Base-by-base conservation (phyloP, 2,888 invertebrate genomes). In the Litoditis marina region DNA sequence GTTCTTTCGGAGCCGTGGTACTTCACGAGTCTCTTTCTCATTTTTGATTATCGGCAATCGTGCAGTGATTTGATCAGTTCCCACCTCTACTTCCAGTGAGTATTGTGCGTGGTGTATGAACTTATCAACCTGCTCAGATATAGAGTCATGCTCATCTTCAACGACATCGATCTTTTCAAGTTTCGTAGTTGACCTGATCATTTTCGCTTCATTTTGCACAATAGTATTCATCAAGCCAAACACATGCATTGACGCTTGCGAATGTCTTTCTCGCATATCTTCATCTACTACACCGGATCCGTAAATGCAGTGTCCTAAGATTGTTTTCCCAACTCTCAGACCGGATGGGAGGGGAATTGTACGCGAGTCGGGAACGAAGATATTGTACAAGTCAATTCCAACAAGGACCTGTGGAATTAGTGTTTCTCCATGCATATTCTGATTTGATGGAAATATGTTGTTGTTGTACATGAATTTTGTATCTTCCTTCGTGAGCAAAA, bases 91-190 rank as follows among this genome's bases (percentile, higher is more conserved):
- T 11, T 11, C 11, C 49, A 13, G 8, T 13, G 16, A 11, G 22
- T 49, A 49, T 49, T 49, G 16, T 49, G 8, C 49, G n/a, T 49
- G n/a, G 22, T 16, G n/a, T 49, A n/a, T n/a, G n/a, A n/a, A n/a
- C n/a, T 11, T 13, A 39, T 39, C 13, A 39, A 39, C 39, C 39
- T 13, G 39, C n/a, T 39, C 39, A 39, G 11, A 13, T 39, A 13
- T 39, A 5, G n/a, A n/a, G n/a, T 19, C n/a, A 19, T 16, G n/a
- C 22, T 16, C 16, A 11, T 49, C 22, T 11, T 13, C n/a, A 22
- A 19, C 16, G 8, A 49, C 22, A 11, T 22, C 49, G 13, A 22
- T 49, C 11, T 13, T 8, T 11, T 49, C 22, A 13, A 49, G 22
- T 22, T 49, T 19, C 11, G n/a, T 13, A 13, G n/a, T 11, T 13